These are phyloP conservation scores for Euura lappo DNA, from an alignment of 1,140 invertebrate genomes.

Conservation along the genomic window DNA sequence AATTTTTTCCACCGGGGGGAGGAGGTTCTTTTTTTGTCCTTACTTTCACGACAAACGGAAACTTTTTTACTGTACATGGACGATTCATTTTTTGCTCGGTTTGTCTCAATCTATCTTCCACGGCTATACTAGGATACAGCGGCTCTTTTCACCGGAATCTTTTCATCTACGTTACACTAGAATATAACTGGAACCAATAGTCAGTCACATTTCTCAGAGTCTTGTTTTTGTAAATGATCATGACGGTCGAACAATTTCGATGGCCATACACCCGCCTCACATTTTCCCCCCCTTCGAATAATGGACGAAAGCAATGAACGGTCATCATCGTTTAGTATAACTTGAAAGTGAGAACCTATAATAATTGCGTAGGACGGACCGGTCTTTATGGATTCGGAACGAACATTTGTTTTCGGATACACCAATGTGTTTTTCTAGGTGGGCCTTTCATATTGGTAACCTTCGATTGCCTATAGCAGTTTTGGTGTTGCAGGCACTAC, in stretches of 20 bases:
- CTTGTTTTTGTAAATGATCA: neutral
- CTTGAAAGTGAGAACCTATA: no score
- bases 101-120: constrained; percentile 7
- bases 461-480: constrained; percentile 53
- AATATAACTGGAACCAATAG: neutral
- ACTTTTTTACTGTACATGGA: neutral
- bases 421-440: neutral
- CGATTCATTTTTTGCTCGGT: neutral
- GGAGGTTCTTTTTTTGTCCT: neutral
- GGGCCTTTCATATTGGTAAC: constrained; percentile 4
- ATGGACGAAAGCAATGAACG: no score
- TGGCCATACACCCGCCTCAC: neutral
- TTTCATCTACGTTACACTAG: neutral
- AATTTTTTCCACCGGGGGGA: neutral
- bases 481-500: constrained; percentile 52
- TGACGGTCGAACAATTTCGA: neutral
- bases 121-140: neutral
- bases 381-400: neutral
- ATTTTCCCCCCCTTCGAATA: neutral
- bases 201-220: neutral
- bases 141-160: neutral
- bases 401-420: neutral
- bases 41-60: constrained; percentile 4
- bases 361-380: no score
- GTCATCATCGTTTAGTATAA: no score